Base-by-base conservation (phyloP, 2,888 invertebrate species). In the Drosophila paranaensis region DNA sequence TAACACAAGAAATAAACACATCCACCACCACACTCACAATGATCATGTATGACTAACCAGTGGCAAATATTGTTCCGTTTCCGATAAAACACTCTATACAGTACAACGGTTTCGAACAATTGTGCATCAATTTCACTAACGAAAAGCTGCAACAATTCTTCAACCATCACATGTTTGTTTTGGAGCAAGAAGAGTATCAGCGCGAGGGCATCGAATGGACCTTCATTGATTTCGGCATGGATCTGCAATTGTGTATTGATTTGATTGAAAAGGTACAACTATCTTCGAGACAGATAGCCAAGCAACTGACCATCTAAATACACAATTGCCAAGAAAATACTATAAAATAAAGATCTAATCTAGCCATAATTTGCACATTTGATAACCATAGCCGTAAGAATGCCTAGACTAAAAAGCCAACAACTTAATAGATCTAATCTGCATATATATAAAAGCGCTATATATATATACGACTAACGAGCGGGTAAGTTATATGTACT, bases 101-200 rank as follows among this genome's bases (percentile, higher is more conserved):
- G 95, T 95, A 93, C 94, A 97, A 97, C 94, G 96, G 97, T 93
- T 97, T 97, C 95, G 97, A 97, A 94, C 97, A 97, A 94, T 95
- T 97, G 92, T 97, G 97, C 94, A 97, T 97, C 95, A 97, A 97
- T 95, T 97, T 97, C 94, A 97, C 97, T 93, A 97, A 97, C 93
- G 97, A 97, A 94, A 96, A 97, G 93, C 95, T 97, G 91, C 97
- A 97, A 94, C 97, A 97, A 94, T 97, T 97, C 95, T 97, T 97
- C 95, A 97, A 97, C 94, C 97, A 97, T 93, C 96, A 97, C 94
- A 97, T 97, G 97, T 97, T 97, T 94, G 97, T 97, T 86, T 95
- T 97, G 92, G 97, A 97, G 94, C 97, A 97, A 95, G 97, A 97
- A 94, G 97, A 97, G 93, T 97, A 97, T 94, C 96, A 97, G 93